Conservation (phyloP, 1,140 invertebrate species). For the Ostrea edulis region DNA sequence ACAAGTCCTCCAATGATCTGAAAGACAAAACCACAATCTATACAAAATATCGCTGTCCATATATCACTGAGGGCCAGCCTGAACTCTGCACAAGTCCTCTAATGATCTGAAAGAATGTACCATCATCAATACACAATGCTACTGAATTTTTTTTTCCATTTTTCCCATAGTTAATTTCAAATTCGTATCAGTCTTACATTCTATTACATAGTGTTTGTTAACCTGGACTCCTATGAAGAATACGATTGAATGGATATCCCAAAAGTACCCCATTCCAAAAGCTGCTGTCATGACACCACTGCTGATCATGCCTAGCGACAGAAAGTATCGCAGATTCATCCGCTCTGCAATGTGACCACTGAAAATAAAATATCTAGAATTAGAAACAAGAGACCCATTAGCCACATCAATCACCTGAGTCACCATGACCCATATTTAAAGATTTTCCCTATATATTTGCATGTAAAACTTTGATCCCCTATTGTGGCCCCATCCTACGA, state of each 20-base stretch:
- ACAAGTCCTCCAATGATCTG: slow-evolving; percentile 90
- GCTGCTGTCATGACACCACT: slow-evolving; percentile 93
- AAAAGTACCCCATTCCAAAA: slow-evolving; percentile 92
- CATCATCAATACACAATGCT: no score
- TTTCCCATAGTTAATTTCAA: background rate
- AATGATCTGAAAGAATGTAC: slow-evolving; percentile 82
- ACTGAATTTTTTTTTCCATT: background rate
- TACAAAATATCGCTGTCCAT: no score
- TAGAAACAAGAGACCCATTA: no score
- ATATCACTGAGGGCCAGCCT: slow-evolving; percentile 88
- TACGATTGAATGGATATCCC: slow-evolving; percentile 89
- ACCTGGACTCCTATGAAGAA: slow-evolving; percentile 95
- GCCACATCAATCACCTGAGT: no score
- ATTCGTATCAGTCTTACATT: no score
- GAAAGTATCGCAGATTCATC: slow-evolving; percentile 93
- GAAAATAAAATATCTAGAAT: slow-evolving; percentile 53
- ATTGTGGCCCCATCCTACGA: no score
- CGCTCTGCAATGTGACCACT: slow-evolving; percentile 95
- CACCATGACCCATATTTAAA: no score
- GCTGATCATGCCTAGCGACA: slow-evolving; percentile 93
- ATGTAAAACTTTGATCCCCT: no score
- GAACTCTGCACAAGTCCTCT: slow-evolving; percentile 94
- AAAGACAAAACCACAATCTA: slow-evolving; percentile 20
- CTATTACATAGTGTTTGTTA: slow-evolving; percentile 52
- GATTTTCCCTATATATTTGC: no score